A percentile compares a stretch with the other conserved stretches of the same genome.
These are phyloP conservation scores for Agrochola litura DNA, from an alignment of 2,888 invertebrate genomes.

Conservation along the genomic window DNA sequence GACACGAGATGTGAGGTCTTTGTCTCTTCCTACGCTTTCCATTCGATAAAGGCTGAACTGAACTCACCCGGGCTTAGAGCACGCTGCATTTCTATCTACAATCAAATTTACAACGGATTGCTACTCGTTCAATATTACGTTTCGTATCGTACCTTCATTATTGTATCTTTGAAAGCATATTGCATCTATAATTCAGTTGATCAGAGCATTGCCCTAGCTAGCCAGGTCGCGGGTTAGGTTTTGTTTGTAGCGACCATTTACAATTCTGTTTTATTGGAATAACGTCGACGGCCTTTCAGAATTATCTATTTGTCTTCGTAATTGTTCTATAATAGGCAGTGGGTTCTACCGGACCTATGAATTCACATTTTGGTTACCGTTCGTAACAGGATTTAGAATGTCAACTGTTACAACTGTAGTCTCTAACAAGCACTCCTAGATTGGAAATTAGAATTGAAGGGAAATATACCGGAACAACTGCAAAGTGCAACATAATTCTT, in stretches of 20 bases:
- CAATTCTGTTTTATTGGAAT: conserved; percentile 64
- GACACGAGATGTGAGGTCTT: conserved; percentile 75
- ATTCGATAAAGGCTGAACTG: conserved; percentile 74
- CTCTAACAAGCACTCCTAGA: neutral
- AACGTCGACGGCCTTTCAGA: conserved; percentile 56
- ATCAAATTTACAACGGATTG: conserved; percentile 82
- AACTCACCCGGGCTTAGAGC: conserved; percentile 74
- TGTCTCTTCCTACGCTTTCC: conserved; percentile 78
- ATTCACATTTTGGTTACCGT: conserved; percentile 34
- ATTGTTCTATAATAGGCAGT: conserved; percentile 57
- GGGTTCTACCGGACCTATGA: conserved; percentile 15
- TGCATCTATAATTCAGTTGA: conserved; percentile 69
- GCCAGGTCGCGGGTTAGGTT: conserved; percentile 59
- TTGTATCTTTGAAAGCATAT: conserved; percentile 68
- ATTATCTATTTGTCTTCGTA: conserved; percentile 62
- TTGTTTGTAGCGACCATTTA: conserved; percentile 62
- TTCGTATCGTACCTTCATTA: conserved; percentile 67
- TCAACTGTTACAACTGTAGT: conserved; percentile 6
- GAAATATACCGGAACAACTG: neutral
- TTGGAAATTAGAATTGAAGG: conserved; percentile 4
- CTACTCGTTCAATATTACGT: conserved; percentile 74
- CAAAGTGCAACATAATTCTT: conserved; percentile 22
- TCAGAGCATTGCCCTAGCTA: conserved; percentile 67
- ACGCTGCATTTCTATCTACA: conserved; percentile 80
- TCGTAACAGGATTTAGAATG: conserved; percentile 32